phyloP scores from a whole-genome alignment of 2,113 vertebrate genomes.

The Jacana jacana region DNA sequence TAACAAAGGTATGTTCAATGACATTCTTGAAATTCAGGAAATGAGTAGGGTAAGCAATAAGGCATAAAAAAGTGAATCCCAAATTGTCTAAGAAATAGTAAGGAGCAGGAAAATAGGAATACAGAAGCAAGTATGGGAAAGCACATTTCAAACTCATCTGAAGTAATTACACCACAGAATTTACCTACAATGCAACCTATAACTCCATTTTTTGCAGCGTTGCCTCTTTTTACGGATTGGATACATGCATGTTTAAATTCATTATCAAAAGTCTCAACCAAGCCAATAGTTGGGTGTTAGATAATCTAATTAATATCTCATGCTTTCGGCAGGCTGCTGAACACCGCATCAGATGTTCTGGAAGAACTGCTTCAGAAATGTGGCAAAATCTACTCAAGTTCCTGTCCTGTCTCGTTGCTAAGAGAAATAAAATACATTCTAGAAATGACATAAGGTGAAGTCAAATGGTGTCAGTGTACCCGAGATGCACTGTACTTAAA shows the following conservation, averaged over 20 bases:
- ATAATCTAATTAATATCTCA: neutral
- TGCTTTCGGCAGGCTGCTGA: neutral
- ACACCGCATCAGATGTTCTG: neutral
- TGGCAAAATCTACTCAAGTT: neutral
- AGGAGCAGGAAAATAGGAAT: constrained; percentile 37
- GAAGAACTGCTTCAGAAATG: neutral
- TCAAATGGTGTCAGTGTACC: neutral
- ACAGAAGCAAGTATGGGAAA: constrained; percentile 11
- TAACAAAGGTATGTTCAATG: constrained; percentile 39
- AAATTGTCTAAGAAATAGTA: constrained; percentile 41
- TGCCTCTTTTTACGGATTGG: neutral
- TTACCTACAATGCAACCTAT: constrained; percentile 31
- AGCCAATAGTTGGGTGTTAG: neutral
- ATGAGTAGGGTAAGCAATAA: constrained; percentile 33
- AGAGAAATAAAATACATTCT: neutral
- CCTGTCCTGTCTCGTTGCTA: neutral
- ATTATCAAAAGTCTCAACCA: neutral
- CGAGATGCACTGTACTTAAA: neutral
- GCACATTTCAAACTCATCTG: neutral
- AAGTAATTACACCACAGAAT: constrained; percentile 50
- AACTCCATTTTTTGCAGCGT: constrained; percentile 34
- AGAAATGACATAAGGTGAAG: neutral
- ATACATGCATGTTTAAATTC: neutral
- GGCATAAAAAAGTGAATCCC: constrained; percentile 17
- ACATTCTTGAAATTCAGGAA: constrained; percentile 46